Base-by-base conservation (phyloP, 2,888 invertebrate species). In the Noctua pronuba region DNA sequence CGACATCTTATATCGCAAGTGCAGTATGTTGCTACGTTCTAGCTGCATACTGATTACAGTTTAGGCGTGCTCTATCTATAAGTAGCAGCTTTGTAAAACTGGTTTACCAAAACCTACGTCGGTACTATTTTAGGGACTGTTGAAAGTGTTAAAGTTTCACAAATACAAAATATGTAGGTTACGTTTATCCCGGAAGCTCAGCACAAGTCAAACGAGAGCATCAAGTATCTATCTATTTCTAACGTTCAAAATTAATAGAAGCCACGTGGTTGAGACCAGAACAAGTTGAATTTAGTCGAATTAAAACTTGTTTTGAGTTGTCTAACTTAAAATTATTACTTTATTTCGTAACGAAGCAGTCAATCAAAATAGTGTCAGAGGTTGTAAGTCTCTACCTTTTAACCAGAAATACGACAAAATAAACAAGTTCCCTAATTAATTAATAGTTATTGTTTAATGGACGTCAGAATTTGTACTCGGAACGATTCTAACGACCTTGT, bases 151-250 rank as follows among this genome's bases (percentile, higher is more conserved):
- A 41, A 73, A 60, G 74, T 77, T 74, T 76, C 60, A 69, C 49
- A 38, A 44, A 76, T 77, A 73, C 74, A 71, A 64, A 72, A 65
- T 76, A 87, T 69, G 52, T 88, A 81, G 86, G 88, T 88, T 80
- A 84, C 84, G 65, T 65, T 76, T 77, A 80, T 82, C 84, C 84
- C 86, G 86, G 86, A 87, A 87, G 84, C 80, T 60, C 10, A 52
- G 21, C 81, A 58, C 65, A 78, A 79, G 70, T 67, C 67, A 83
- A 81, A 78, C 64, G 79, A 68, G 77, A 75, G 41, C 83, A 77
- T 74, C 58, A 70, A 71, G 58, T 82, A 82, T 41, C n/a, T 80
- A 82, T 41, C 41, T 77, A 71, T 73, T 73, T 73, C 38, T 68
- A 80, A 73, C 72, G n/a, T 74, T 62, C 35, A 21, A 67, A 73